Conservation (phyloP, 2,113 vertebrate species). For the Columbina picui region DNA sequence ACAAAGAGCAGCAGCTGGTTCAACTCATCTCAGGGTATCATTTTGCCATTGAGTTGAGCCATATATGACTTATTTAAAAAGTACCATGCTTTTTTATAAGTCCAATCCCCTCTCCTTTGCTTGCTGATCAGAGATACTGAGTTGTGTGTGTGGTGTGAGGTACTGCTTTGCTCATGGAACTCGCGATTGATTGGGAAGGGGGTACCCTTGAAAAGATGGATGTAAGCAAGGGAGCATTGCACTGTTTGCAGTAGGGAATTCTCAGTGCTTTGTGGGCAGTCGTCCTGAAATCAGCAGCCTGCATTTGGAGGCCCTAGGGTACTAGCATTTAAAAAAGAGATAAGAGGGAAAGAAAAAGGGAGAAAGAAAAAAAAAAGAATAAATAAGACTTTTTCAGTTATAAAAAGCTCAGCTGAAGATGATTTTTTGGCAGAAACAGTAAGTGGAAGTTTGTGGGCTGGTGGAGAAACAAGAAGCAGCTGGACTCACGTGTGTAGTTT, state of each 20-base stretch:
- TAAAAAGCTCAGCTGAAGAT: neutral
- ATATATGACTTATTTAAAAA: neutral
- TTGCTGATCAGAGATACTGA: neutral
- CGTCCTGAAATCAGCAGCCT: neutral
- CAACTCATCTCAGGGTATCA: neutral
- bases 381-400: neutral
- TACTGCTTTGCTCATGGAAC: neutral
- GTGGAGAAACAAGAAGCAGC: neutral
- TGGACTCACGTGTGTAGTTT: neutral
- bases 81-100: too few species aligned
- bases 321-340: neutral
- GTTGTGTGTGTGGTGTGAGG: fast-evolving
- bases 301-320: neutral
- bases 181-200: neutral
- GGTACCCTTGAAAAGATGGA: neutral
- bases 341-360: neutral
- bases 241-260: neutral
- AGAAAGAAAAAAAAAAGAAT: fast-evolving
- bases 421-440: neutral
- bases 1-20: neutral
- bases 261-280: neutral
- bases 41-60: neutral
- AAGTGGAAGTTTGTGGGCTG: neutral
- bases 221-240: neutral
- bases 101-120: neutral